Base-by-base conservation (phyloP, 2,888 invertebrate genomes). In the Pomacea canaliculata region DNA sequence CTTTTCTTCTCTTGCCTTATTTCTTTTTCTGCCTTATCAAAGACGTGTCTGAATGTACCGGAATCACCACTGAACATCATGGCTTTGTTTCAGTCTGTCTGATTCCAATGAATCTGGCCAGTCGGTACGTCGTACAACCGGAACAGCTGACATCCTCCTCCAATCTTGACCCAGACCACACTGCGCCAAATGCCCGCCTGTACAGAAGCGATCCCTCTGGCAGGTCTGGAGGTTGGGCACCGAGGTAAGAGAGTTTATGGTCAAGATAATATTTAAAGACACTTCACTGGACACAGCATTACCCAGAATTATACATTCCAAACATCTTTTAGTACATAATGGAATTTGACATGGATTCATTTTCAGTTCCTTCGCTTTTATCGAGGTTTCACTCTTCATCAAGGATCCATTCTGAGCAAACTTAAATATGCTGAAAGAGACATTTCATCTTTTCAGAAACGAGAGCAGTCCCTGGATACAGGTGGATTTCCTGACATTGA, bases 401-500 rank as follows among this genome's bases (percentile, higher is more conserved):
- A 37, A 37, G 37, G 37, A 37, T 0, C 37, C 37, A 5, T 37
- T 37, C 37, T 37, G 37, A 37, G 37, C 37, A 37, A 37, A 3
- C 37, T 37, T 37, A 1, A 37, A 37, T 5, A 37, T 37, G 5
- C 5, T 37, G 37, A 5, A 37, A 5, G 37, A 37, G 5, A 37
- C 12, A 12, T 63, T 63, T 63, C 23, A 16, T 12, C 7, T 19
- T 48, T 70, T 70, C 70, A 70, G 70, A 4, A 27, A 51, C 73
- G 84, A 83, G 72, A 80, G 74, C 12, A 73, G 73, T 7, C 84
- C 83, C 27, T 87, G 85, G 85, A 84, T 87, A 27, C 84, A 85
- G 71, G 83, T 87, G 19, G 82, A 85, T 76, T 84, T 87, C 75
- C 66, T 78, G 69, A 77, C 82, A 16, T 82, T 84, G 9, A 86